Evolutionary conservation across 2,113 vertebrate genomes (phyloP), one percentile per base, ranked within the genome.

Genomic region (Polypterus senegalus): DNA sequence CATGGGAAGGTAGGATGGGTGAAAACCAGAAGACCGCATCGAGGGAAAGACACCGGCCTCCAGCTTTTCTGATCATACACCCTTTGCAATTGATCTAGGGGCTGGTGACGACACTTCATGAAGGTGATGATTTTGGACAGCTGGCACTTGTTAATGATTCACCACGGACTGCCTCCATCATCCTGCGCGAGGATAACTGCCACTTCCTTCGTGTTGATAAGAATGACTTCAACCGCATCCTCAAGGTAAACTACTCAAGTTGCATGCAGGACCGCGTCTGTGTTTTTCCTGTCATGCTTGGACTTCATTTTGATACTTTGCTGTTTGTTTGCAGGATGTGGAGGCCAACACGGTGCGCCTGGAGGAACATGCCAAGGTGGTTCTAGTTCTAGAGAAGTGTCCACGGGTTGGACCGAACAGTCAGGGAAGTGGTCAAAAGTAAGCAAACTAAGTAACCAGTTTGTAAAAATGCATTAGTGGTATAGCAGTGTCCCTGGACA

Each of bases 131-230:
- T 55, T 97, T 98, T 3, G 94, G 94, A 54, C 91, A 97, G 79
- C 79, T 98, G 59, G 94, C 94, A 0, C 71, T 98, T 71, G 87
- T 98, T 58, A 98, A 98, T 0, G 94, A 97, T 0, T 91, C 94
- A 0, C 94, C 94, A 0, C 87, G 94, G 0, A 87, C 95, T 0
- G 95, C 95, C 70, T 94, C 91, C 73, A 98, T 98, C 77, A 88
- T 97, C 65, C 65, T 97, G 52, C 75, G 92, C 0, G 94, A 97
- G 65, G 91, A 95, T 79, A 92, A 90, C 75, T 97, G 94, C 69
- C 94, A 98, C 61, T 97, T 98, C 67, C 87, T 98, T 7, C 84
- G 94, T 0, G 94, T 97, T 49, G 92, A 97, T 75, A 98, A 98
- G 65, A 89, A 92, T 46, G 94, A 98, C 76, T 98, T 97, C 73